Conservation (phyloP, 2,113 vertebrate genomes). For the Tringa solitaria region DNA sequence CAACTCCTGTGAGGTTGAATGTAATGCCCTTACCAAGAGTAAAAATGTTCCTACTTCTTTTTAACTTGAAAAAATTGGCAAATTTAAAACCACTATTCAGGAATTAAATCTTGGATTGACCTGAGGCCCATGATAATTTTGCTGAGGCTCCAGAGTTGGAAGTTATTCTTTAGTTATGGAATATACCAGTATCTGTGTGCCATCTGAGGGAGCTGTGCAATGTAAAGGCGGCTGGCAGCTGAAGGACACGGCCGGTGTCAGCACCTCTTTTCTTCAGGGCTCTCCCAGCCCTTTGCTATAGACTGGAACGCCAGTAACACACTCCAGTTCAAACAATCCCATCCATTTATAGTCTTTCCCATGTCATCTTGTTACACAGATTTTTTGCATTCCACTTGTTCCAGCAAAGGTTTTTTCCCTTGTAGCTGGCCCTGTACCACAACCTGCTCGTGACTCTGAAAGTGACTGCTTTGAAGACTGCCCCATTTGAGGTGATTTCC, state of each 20-base stretch:
- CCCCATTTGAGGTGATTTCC: not conserved
- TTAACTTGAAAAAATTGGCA: not conserved
- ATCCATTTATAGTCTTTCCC: not conserved
- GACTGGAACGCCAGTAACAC: not conserved
- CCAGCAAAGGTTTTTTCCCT: not conserved
- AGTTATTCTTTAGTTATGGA: not conserved
- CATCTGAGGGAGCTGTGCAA: not conserved
- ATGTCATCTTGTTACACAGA: not conserved
- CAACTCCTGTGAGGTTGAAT: not conserved
- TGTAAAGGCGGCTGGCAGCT: not conserved
- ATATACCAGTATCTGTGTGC: no score
- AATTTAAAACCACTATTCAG: not conserved
- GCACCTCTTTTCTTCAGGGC: not conserved
- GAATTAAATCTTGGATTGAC: not conserved
- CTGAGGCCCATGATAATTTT: not conserved
- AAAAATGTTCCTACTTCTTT: not conserved
- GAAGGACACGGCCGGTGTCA: not conserved
- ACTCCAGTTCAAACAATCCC: not conserved
- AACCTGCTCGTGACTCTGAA: not conserved
- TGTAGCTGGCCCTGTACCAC: not conserved
- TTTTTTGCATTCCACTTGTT: not conserved
- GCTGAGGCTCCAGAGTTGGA: not conserved
- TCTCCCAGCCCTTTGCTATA: not conserved
- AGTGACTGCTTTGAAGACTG: not conserved
- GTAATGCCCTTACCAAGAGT: not conserved